Conservation (phyloP, 2,797 vertebrate genomes). For the Siniperca obscura region DNA sequence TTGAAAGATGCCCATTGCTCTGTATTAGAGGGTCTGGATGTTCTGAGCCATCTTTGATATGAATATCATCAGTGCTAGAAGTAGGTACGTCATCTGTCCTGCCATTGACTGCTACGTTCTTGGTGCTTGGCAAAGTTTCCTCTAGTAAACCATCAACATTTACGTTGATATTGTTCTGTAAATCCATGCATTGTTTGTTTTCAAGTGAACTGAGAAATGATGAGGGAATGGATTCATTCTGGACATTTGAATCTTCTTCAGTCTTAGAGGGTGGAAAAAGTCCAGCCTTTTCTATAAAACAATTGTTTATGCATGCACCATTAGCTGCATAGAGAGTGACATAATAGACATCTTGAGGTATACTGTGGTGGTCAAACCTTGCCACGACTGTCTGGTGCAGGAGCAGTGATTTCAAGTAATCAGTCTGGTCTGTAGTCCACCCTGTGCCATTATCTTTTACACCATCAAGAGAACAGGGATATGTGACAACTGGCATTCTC, state of each 20-base stretch:
- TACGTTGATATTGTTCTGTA: slow-evolving; percentile 4
- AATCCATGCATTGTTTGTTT: slow-evolving; percentile 4
- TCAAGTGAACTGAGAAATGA: slow-evolving; percentile 13
- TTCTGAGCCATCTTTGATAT: slow-evolving; percentile 9
- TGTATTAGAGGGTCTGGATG: slow-evolving; percentile 11
- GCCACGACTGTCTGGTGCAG: slow-evolving; percentile 82
- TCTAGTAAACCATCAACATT: slow-evolving; percentile 8
- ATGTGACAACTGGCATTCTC: slow-evolving; percentile 91
- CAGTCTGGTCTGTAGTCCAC: slow-evolving; percentile 82
- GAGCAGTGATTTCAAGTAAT: slow-evolving; percentile 84
- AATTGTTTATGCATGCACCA: slow-evolving; percentile 81
- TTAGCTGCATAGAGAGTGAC: slow-evolving; percentile 84
- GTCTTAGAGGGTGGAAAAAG: neutral
- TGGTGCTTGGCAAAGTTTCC: neutral
- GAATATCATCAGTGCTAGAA: slow-evolving; percentile 8
- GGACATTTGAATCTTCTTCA: slow-evolving; percentile 17
- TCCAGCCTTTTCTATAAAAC: slow-evolving; percentile 75
- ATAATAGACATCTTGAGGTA: slow-evolving; percentile 84
- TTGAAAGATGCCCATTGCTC: slow-evolving; percentile 10
- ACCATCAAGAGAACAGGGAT: slow-evolving; percentile 86
- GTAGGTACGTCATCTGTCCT: slow-evolving; percentile 19
- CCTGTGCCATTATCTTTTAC: slow-evolving; percentile 78
- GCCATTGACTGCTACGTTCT: slow-evolving; percentile 31
- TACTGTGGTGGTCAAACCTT: slow-evolving; percentile 80
- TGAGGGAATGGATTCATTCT: neutral